A percentile compares a stretch with the other conserved stretches of the same genome.
Evolutionary conservation across 2,113 vertebrate species (phyloP).

Genomic region (Psilopsiagon aymara): DNA sequence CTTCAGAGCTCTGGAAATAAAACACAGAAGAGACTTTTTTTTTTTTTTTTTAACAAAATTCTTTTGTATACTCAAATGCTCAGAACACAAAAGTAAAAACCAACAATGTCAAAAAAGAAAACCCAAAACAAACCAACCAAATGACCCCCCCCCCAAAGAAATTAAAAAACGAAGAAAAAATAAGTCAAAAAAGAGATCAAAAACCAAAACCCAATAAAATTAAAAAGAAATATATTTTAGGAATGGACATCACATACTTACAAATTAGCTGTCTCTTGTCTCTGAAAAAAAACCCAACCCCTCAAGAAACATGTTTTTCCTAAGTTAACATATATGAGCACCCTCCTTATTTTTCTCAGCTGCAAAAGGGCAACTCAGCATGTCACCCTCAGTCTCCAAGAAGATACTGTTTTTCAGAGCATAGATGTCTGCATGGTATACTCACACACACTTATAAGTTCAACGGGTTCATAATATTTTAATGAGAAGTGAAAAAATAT

Average conservation of each 20-base stretch:
- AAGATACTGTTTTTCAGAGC: not conserved
- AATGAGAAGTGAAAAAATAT: not conserved
- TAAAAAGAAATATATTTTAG: not conserved
- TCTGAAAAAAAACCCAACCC: not conserved
- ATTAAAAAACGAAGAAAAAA: not conserved
- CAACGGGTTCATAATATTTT: not conserved
- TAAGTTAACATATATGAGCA: not conserved
- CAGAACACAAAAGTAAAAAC: not conserved
- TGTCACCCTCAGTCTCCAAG: not conserved
- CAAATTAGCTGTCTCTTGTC: not conserved
- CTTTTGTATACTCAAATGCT: not conserved
- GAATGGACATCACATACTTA: not conserved
- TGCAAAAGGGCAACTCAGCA: not conserved
- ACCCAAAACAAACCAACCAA: not conserved
- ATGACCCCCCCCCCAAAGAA: not conserved
- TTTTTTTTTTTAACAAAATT: not conserved
- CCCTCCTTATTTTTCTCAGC: not conserved
- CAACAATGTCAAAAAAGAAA: too few species aligned
- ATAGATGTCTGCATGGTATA: not conserved
- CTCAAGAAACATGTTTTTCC: not conserved
- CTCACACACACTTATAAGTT: not conserved
- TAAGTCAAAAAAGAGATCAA: fast-evolving
- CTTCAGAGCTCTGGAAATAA: not conserved
- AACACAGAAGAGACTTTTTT: not conserved
- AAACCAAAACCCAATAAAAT: not conserved